Percentiles rank a stretch among this genome's conserved stretches.
Evolutionary conservation across 2,888 invertebrate genomes (phyloP).

Genomic region (Dusona sp.): DNA sequence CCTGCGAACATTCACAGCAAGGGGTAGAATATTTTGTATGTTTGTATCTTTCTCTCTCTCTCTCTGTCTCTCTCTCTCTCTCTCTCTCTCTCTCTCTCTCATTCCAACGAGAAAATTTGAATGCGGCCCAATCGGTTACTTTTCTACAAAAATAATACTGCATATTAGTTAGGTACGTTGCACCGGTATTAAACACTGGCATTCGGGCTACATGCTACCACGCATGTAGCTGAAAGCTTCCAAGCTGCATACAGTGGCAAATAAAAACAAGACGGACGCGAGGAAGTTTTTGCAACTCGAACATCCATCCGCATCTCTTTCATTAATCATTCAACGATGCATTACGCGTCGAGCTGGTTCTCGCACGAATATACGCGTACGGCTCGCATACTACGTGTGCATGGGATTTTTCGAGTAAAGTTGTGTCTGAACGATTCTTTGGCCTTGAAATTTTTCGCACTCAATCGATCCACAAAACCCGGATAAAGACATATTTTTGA

Average conservation of each 20-base stretch:
- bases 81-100: neutral
- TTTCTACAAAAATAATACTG: neutral
- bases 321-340: conserved; percentile 64
- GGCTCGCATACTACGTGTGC: conserved; percentile 3
- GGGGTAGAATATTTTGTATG: too few species aligned
- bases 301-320: conserved; percentile 62
- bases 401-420: conserved; percentile 16
- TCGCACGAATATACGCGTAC: conserved; percentile 7
- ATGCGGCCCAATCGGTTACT: conserved; percentile 13
- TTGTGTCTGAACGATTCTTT: neutral
- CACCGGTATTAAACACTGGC: conserved; percentile 16
- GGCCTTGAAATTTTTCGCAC: neutral
- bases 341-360: conserved; percentile 46
- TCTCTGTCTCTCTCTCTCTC: conserved; percentile 15
- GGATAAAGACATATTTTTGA: neutral
- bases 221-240: conserved; percentile 1
- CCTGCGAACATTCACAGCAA: too few species aligned
- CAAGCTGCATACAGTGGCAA: neutral
- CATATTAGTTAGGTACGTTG: neutral
- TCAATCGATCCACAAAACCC: neutral
- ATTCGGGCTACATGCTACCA: neutral
- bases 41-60: too few species aligned
- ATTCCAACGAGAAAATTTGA: conserved; percentile 12
- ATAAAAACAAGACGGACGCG: neutral
- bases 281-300: conserved; percentile 50